Evolutionary conservation across 2,888 invertebrate genomes (phyloP), one percentile per base, ranked within the genome.

Genomic region (Shargacucullia verbasci): DNA sequence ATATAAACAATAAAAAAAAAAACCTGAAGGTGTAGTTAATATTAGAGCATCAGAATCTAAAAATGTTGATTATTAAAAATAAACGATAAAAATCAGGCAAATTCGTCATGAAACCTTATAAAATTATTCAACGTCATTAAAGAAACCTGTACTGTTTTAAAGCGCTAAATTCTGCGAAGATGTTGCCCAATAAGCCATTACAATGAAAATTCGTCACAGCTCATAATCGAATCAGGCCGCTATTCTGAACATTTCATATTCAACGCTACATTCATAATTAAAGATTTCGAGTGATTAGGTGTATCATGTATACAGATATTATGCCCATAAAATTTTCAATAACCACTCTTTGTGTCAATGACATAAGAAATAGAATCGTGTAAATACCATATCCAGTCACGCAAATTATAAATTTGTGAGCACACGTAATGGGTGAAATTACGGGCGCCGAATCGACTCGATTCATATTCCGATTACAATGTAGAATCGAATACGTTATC

Each of bases 381-480:
- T 71, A 70, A 61, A 76, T 62, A 71, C 57, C 59, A 76, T 72
- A 68, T 80, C 76, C 74, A 64, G 81, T 80, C 79, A 86, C 85
- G 88, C 85, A 86, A 82, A 87, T 87, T 82, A 86, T 79, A 83
- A 84, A 86, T 85, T 88, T 86, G 82, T 84, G 80, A 86, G 79
- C 78, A 82, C 76, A 80, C 71, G 80, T 89, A 89, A 89, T 90
- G 83, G 87, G 81, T 86, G 84, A 87, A 87, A 91, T 89, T 87
- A 91, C 80, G 84, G 87, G 84, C 79, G 79, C 82, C 86, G 87
- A 91, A 89, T 90, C 83, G 82, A 80, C 80, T 85, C 81, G 80
- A 85, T 85, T 86, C 84, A 84, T 81, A 84, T 89, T 89, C 86
- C 88, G 86, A 87, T 88, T 88, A 87, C 83, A 82, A 84, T 81